Evolutionary conservation across 2,888 invertebrate species (phyloP).

Genomic region (Drosophila stalkeri): DNA sequence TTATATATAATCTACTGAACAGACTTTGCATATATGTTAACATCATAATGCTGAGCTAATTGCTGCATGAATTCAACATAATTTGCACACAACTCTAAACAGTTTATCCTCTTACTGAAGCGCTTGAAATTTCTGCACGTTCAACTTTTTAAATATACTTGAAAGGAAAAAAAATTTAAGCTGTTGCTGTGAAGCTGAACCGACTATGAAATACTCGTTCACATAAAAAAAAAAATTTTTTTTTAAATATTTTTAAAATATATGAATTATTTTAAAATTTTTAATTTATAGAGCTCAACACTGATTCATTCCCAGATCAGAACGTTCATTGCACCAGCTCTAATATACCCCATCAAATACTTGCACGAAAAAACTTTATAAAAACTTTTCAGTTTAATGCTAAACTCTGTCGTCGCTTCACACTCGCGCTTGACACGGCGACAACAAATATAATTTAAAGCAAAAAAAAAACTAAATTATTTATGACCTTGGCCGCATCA

Average conservation of each 20-base stretch:
- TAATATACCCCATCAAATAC: background rate
- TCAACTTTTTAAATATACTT: background rate
- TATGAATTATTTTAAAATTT: background rate
- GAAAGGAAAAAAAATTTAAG: background rate
- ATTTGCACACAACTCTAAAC: background rate
- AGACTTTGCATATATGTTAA: background rate
- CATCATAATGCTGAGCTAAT: background rate
- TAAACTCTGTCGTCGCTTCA: background rate
- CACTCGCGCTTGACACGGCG: background rate
- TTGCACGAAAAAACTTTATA: background rate
- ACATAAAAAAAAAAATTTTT: background rate
- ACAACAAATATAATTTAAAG: background rate
- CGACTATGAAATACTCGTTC: background rate
- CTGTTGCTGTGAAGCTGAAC: no score
- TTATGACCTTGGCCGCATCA: slow-evolving; percentile 53
- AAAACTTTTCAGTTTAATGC: slow-evolving; percentile 5
- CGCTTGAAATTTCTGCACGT: background rate
- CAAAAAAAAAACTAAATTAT: slow-evolving; percentile 12
- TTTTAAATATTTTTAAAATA: background rate
- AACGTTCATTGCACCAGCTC: background rate
- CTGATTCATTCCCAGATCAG: no score
- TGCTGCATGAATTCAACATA: background rate
- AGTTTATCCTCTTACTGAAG: background rate
- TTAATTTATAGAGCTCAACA: background rate
- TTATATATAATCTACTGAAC: background rate